Evolutionary conservation across 2,888 invertebrate species (phyloP).

Genomic region (Bombylius major): DNA sequence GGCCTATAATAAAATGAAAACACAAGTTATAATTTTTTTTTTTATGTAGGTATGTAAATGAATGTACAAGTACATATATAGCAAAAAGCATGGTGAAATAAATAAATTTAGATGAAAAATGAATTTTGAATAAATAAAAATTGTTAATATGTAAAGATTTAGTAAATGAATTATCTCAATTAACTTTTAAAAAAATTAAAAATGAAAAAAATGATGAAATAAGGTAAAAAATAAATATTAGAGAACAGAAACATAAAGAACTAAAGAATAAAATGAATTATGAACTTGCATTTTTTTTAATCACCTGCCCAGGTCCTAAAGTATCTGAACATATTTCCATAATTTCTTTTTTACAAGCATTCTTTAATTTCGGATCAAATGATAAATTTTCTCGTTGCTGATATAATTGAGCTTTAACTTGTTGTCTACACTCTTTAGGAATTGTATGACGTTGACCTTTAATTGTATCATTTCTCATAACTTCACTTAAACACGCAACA

Average conservation of each 20-base stretch:
- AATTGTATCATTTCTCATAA: slow-evolving; percentile 80
- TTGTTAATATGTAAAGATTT: no score
- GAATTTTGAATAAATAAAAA: no score
- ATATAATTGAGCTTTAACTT: slow-evolving; percentile 79
- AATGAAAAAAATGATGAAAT: no score
- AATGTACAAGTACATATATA: no score
- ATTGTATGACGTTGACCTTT: slow-evolving; percentile 62
- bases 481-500: slow-evolving; percentile 56
- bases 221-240: no score
- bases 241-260: no score
- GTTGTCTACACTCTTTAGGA: slow-evolving; percentile 79
- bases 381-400: slow-evolving; percentile 83
- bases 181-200: no score
- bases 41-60: no score
- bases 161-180: no score
- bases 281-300: slow-evolving; percentile 35
- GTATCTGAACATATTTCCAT: slow-evolving; percentile 54
- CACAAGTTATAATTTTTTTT: no score
- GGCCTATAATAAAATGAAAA: slow-evolving; percentile 40
- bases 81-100: no score
- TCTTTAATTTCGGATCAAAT: slow-evolving; percentile 71
- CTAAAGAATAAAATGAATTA: background rate
- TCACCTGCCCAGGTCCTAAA: slow-evolving; percentile 47
- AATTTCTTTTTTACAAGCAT: slow-evolving; percentile 71
- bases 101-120: no score